phyloP scores from a whole-genome alignment of 2,113 vertebrate genomes.

The Tamias sibiricus region DNA sequence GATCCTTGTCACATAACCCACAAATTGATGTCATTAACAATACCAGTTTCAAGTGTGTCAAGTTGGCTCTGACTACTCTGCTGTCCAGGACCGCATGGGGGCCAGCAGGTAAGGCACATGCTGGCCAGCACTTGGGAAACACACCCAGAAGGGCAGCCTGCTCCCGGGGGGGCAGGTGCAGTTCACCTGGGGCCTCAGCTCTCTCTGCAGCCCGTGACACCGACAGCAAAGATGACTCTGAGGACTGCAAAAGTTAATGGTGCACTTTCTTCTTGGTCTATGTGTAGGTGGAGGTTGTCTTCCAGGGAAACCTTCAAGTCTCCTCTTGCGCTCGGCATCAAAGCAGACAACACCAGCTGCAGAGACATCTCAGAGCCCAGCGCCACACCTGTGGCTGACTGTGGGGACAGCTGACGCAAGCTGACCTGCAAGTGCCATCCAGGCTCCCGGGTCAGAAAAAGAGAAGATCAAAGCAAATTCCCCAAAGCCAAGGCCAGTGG shows the following conservation, averaged over 20 bases:
- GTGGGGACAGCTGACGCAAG: not conserved
- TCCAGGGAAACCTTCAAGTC: not conserved
- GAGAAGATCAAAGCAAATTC: not conserved
- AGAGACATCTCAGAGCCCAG: not conserved
- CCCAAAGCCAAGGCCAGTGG: not conserved
- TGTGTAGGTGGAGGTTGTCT: not conserved
- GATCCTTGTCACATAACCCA: not conserved
- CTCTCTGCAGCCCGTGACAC: not conserved
- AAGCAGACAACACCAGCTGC: not conserved
- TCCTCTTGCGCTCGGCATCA: not conserved
- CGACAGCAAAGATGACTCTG: not conserved
- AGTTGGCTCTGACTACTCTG: not conserved
- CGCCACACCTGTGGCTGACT: accelerated
- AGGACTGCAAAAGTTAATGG: not conserved
- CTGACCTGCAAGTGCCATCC: not conserved
- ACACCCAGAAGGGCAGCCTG: accelerated
- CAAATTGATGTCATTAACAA: not conserved
- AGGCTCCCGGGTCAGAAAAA: not conserved
- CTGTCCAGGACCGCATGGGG: accelerated
- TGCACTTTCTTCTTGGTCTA: too few species aligned
- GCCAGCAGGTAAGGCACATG: too few species aligned
- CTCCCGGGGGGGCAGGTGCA: too few species aligned
- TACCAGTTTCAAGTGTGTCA: not conserved
- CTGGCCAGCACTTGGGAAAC: accelerated
- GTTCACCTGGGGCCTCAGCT: too few species aligned